These are phyloP conservation scores for Nematolebias whitei DNA, from an alignment of 2,113 vertebrate species.

Conservation along the genomic window DNA sequence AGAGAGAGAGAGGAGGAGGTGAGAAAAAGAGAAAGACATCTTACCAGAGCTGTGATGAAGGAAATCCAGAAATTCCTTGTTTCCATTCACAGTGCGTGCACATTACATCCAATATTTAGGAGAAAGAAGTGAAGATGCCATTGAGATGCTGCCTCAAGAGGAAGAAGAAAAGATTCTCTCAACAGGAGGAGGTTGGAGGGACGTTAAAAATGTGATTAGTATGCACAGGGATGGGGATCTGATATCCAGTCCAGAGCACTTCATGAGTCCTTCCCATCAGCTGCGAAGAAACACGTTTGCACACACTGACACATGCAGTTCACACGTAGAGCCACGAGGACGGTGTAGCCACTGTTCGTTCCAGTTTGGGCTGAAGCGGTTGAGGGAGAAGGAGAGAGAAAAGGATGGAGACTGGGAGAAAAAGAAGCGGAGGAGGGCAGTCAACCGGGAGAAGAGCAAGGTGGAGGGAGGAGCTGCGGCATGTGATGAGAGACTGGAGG, in stretches of 20 bases:
- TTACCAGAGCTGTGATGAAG: slow-evolving; percentile 65
- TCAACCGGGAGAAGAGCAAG: slow-evolving; percentile 58
- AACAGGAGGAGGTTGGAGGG: slow-evolving; percentile 39
- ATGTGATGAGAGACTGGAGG: slow-evolving; percentile 56
- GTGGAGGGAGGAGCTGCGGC: slow-evolving; percentile 77
- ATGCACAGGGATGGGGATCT: slow-evolving; percentile 42
- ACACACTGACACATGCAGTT: slow-evolving; percentile 61
- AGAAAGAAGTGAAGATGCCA: slow-evolving; percentile 70
- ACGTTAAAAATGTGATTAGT: slow-evolving; percentile 50
- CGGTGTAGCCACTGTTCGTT: slow-evolving; percentile 50
- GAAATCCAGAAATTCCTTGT: slow-evolving; percentile 65
- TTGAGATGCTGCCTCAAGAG: slow-evolving; percentile 57
- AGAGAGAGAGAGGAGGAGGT: slow-evolving; percentile 13
- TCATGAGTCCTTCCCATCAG: slow-evolving; percentile 62
- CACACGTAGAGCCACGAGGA: slow-evolving; percentile 37
- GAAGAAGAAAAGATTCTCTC: slow-evolving; percentile 52
- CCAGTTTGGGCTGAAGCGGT: slow-evolving; percentile 49
- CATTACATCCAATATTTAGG: slow-evolving; percentile 79
- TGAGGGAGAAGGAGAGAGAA: slow-evolving; percentile 57
- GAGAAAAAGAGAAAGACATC: slow-evolving; percentile 13
- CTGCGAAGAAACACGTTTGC: slow-evolving; percentile 58
- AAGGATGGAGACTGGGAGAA: slow-evolving; percentile 52
- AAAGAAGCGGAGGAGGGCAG: slow-evolving; percentile 51
- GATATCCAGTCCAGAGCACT: slow-evolving; percentile 73
- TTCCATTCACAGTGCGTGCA: slow-evolving; percentile 70